Evolutionary conservation across 1,140 invertebrate species (phyloP), one percentile per base, ranked within the genome.

Genomic region (Aphelenchoides besseyi): DNA sequence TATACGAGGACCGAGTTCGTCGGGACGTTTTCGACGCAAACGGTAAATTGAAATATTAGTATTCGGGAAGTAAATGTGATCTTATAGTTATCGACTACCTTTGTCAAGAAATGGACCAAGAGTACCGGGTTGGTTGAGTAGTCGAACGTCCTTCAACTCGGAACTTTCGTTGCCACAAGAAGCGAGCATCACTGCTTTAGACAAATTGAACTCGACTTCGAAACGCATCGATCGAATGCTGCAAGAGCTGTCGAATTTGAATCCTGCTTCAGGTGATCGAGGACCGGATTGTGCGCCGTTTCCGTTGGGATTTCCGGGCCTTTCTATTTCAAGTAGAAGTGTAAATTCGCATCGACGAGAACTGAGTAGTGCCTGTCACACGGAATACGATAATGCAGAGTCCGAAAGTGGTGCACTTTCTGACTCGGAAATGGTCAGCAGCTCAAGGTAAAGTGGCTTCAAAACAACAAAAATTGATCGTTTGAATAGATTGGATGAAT

Each of bases 361-460:
- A 59, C 68, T 78, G 69, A 80, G 77, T 30, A 79, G 79, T 9
- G 80, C 79, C 18, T 75, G 78, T 54, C 74, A 82, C 36, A 79
- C 80, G 12, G 80, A 80, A 61, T 82, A 79, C 53, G 76, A 82
- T 37, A 78, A 82, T 32, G 73, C 78, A 2, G 78, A 83, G 61
- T 76, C 77, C 9, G 79, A 79, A 33, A 69, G n/a, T n/a, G n/a
- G 68, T 5, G 78, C 68, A 0, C 68, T 72, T 9, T 80, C 77
- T 9, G 77, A 79, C 62, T 55, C 62, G 1, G 77, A 79, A 37
- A 72, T 53, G 61, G 23, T 36, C 5, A 63, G 61, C 61, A 3
- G 28, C 3, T 63, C 5, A 9, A 3, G 61, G 8, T 57, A 3
- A n/a, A n/a, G n/a, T n/a, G n/a, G n/a, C 29, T 26, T 30, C 3